These are phyloP conservation scores for Spondyliosoma cantharus DNA, from an alignment of 2,797 vertebrate species.

Conservation along the genomic window DNA sequence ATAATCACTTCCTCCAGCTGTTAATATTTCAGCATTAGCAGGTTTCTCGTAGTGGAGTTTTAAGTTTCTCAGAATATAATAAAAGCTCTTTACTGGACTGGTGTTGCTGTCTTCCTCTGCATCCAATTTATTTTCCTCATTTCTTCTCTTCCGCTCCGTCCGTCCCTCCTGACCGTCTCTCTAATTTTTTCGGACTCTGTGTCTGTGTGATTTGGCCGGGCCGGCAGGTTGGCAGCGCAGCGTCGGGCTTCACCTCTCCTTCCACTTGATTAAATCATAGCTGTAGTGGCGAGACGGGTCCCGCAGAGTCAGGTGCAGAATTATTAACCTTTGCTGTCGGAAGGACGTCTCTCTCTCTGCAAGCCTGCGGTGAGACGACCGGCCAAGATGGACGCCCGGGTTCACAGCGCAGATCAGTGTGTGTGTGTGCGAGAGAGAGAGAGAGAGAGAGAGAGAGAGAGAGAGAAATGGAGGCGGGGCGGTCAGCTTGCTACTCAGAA, in stretches of 20 bases:
- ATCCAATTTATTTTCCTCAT: constrained; percentile 27
- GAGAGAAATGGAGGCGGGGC: constrained; percentile 10
- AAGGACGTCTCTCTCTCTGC: constrained; percentile 70
- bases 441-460: not conserved
- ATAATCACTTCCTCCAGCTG: not conserved
- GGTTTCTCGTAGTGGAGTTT: not conserved
- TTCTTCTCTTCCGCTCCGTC: not conserved
- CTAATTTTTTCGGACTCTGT: constrained; percentile 10
- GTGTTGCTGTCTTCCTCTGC: constrained; percentile 14
- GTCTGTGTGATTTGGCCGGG: constrained; percentile 21
- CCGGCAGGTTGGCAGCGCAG: constrained; percentile 28
- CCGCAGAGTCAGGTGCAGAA: constrained; percentile 75
- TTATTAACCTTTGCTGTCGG: constrained; percentile 82
- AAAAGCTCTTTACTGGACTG: not conserved
- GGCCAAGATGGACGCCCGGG: constrained; percentile 61
- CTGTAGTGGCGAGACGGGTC: constrained; percentile 65
- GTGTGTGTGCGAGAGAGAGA: not conserved
- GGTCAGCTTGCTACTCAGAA: constrained; percentile 8
- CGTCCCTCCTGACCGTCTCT: constrained; percentile 30
- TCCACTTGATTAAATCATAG: constrained; percentile 82
- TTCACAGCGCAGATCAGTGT: constrained; percentile 23
- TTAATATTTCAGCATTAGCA: not conserved
- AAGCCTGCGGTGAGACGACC: constrained; percentile 65
- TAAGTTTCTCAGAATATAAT: not conserved
- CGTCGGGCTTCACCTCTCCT: constrained; percentile 53